A percentile compares a stretch with the other conserved stretches of the same genome.
Conservation (phyloP, 92 coral and sea anemone species). For the Siderastrea radians region DNA sequence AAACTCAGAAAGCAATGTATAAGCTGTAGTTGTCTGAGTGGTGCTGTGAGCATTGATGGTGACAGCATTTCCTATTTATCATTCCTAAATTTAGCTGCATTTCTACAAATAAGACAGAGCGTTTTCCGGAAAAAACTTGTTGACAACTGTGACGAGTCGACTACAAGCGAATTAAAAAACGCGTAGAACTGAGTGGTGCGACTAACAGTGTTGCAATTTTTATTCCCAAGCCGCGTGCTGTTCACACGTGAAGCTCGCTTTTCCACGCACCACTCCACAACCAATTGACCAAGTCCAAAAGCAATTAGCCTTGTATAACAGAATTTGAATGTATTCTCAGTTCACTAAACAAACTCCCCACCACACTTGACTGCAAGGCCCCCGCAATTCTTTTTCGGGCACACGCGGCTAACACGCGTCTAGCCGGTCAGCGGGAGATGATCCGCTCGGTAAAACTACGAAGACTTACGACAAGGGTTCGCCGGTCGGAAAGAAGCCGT, state of each 20-base stretch:
- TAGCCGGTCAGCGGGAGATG: too few relatives aligned
- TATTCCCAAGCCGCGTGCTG: not conserved
- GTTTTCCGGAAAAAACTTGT: not conserved
- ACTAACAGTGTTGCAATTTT: not conserved
- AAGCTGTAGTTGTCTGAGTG: too few relatives aligned
- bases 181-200: not conserved
- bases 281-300: not conserved
- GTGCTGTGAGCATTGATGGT: not conserved
- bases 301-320: not conserved
- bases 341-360: not conserved
- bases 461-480: not conserved
- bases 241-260: not conserved
- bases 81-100: conserved; percentile 20
- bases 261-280: not conserved
- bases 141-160: not conserved
- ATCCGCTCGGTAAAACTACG: not conserved
- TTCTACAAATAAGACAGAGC: not conserved
- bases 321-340: not conserved
- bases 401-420: conserved; percentile 3
- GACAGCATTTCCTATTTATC: not conserved
- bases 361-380: not conserved
- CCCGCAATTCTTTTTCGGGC: not conserved
- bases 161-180: not conserved
- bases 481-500: not conserved
- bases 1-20: too few relatives aligned